phyloP scores from a whole-genome alignment of 2,113 vertebrate genomes.

The Eurypyga helias region DNA sequence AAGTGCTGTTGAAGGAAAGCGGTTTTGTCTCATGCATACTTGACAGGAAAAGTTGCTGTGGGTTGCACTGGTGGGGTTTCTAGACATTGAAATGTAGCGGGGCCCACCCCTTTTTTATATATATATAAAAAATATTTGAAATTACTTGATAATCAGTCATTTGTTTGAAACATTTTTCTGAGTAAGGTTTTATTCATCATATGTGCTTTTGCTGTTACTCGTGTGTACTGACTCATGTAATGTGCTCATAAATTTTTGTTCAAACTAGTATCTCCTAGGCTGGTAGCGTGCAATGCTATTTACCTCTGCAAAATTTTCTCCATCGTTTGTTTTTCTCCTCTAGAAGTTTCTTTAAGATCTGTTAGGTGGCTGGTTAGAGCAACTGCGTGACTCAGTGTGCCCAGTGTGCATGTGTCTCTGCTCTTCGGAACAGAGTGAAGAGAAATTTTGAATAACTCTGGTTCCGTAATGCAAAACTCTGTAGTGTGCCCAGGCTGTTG shows the following conservation, averaged over 20 bases:
- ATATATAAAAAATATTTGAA: no score
- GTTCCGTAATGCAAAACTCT: neutral
- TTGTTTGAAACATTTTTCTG: neutral
- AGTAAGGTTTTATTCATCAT: neutral
- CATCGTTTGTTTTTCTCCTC: neutral
- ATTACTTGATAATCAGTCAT: neutral
- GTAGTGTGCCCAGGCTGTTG: neutral
- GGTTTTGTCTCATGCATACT: neutral
- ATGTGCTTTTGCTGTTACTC: neutral
- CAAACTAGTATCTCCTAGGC: neutral
- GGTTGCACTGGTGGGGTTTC: neutral
- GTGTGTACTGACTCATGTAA: neutral
- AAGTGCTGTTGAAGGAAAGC: accelerated
- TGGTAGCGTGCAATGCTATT: neutral
- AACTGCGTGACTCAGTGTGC: neutral
- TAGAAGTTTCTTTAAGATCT: neutral
- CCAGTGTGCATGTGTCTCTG: neutral
- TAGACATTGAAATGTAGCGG: neutral
- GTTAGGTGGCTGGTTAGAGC: neutral
- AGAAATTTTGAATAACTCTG: neutral
- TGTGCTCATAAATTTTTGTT: neutral
- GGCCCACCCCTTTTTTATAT: no score
- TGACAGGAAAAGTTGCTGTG: neutral
- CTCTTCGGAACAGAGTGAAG: neutral
- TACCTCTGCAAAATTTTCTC: neutral